A percentile compares a stretch with the other conserved stretches of the same genome.
phyloP scores from a whole-genome alignment of 30 jellyfish, hydroid and myxozoan species.

The Rhopilema esculentum region DNA sequence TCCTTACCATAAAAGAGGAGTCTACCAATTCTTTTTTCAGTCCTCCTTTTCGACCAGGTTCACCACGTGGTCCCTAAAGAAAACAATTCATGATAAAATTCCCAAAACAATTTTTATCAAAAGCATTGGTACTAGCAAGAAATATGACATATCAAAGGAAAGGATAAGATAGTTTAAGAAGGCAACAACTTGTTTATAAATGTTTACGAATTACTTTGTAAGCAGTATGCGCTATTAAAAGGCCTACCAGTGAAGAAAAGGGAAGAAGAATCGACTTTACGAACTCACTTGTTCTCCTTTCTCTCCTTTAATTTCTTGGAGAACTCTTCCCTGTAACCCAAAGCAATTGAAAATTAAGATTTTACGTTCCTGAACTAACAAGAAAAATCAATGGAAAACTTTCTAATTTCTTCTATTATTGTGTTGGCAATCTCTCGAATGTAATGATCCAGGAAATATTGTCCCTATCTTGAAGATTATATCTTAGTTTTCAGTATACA shows the following conservation, averaged over 20 bases:
- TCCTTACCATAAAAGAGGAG: background rate
- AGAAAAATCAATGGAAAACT: too few relatives aligned
- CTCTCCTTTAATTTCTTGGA: slow-evolving; percentile 45
- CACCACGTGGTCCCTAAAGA: slow-evolving; percentile 24
- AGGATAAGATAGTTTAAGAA: too few relatives aligned
- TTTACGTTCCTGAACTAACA: background rate
- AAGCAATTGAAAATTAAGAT: background rate
- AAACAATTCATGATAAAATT: background rate
- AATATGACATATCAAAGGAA: too few relatives aligned
- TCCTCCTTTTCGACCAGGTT: slow-evolving; percentile 27
- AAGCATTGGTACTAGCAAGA: background rate
- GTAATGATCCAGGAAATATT: too few relatives aligned
- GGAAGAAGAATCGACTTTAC: background rate
- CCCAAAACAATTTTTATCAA: too few relatives aligned
- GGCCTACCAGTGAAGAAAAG: background rate
- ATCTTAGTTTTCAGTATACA: too few relatives aligned
- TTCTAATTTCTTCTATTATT: too few relatives aligned
- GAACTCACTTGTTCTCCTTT: slow-evolving; percentile 61
- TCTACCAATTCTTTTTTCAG: background rate
- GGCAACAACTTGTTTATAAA: too few relatives aligned
- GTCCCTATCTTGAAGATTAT: too few relatives aligned
- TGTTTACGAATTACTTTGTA: too few relatives aligned
- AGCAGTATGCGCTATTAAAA: too few relatives aligned
- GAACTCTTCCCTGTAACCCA: slow-evolving; percentile 47
- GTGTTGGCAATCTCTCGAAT: too few relatives aligned